A percentile compares a stretch with the other conserved stretches of the same genome.
These are phyloP conservation scores for Drosophila obscura DNA, from an alignment of 1,140 invertebrate species.

Conservation along the genomic window DNA sequence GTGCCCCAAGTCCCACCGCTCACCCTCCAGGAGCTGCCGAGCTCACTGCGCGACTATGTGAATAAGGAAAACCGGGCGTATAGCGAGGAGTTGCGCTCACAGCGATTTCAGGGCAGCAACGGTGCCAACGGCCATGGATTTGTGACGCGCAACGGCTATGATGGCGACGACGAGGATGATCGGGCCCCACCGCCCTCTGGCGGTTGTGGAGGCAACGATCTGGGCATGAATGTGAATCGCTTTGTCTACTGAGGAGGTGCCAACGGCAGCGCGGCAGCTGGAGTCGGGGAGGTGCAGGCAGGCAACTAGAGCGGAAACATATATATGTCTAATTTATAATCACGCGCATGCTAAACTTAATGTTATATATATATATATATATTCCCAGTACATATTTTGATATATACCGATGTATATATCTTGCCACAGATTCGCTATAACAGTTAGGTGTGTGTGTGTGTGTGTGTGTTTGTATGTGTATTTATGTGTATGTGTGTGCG, in stretches of 20 bases:
- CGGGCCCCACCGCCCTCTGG: conserved; percentile 68
- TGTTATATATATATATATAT: conserved; percentile 46
- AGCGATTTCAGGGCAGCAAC: conserved; percentile 54
- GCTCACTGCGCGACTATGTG: conserved; percentile 66
- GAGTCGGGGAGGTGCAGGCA: conserved; percentile 19
- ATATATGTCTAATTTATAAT: conserved; percentile 45
- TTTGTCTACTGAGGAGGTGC: conserved; percentile 65
- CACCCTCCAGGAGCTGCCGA: conserved; percentile 69
- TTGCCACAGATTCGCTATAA: conserved; percentile 1
- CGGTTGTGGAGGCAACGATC: conserved; percentile 74
- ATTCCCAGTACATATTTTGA: conserved; percentile 38
- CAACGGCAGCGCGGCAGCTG: background rate
- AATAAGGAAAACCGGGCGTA: conserved; percentile 74
- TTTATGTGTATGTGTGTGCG: conserved; percentile 4
- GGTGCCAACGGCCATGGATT: conserved; percentile 31
- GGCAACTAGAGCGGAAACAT: conserved; percentile 17
- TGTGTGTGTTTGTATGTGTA: no score
- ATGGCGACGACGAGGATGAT: conserved; percentile 72
- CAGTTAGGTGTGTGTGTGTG: background rate
- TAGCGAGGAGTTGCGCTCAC: conserved; percentile 62
- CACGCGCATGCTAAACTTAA: conserved; percentile 54
- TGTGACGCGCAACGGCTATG: conserved; percentile 41
- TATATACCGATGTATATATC: conserved; percentile 33
- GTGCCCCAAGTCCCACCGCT: conserved; percentile 58
- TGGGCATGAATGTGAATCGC: conserved; percentile 78